These are phyloP conservation scores for Zeus faber DNA, from an alignment of 2,113 vertebrate genomes.

Conservation along the genomic window DNA sequence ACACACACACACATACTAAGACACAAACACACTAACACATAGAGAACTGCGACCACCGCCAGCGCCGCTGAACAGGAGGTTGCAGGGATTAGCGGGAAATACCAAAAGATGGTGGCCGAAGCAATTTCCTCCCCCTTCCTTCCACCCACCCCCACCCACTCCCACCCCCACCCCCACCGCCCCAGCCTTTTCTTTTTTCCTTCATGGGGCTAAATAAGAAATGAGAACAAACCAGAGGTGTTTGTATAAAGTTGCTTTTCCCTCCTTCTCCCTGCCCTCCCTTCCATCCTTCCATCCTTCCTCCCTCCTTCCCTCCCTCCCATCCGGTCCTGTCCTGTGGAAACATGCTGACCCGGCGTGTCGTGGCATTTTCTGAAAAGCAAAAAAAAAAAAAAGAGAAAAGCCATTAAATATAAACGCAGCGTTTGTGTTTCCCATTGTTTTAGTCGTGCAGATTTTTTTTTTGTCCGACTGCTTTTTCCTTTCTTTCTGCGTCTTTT, in stretches of 20 bases:
- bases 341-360: constrained; percentile 64
- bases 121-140: constrained; percentile 10
- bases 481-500: constrained; percentile 55
- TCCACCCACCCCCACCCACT: background rate
- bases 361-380: constrained; percentile 66
- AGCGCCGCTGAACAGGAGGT: constrained; percentile 60
- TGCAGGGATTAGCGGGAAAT: constrained; percentile 68
- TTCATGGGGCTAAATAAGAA: constrained; percentile 66
- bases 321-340: constrained; percentile 19
- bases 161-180: background rate
- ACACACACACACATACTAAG: constrained; percentile 50
- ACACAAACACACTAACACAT: constrained; percentile 45
- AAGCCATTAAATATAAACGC: constrained; percentile 65
- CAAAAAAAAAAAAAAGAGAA: no score
- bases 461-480: constrained; percentile 53
- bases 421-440: constrained; percentile 16
- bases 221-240: constrained; percentile 72
- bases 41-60: constrained; percentile 26
- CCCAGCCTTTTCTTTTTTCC: constrained; percentile 29
- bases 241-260: constrained; percentile 53
- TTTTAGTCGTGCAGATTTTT: constrained; percentile 25
- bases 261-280: no score
- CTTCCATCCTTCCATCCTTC: constrained; percentile 25
- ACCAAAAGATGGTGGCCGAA: constrained; percentile 21
- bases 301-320: constrained; percentile 34